Evolutionary conservation across 1,140 invertebrate genomes (phyloP).

Genomic region (Pectinophora gossypiella): DNA sequence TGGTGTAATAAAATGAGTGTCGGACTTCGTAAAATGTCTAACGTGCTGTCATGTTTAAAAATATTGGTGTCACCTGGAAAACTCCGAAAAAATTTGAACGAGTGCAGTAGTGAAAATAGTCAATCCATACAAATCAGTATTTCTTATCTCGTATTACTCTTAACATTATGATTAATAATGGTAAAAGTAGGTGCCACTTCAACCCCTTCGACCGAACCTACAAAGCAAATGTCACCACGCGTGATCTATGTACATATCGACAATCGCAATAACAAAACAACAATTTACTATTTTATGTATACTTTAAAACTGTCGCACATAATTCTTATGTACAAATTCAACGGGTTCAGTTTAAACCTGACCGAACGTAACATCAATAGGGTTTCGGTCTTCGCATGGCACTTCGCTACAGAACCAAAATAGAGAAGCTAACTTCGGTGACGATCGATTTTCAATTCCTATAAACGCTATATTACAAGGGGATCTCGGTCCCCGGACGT

Average conservation of each 20-base stretch:
- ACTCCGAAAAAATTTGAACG: conserved; percentile 56
- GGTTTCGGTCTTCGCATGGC: conserved; percentile 43
- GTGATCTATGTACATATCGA: conserved; percentile 70
- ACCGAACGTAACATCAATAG: conserved; percentile 54
- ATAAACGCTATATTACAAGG: conserved; percentile 42
- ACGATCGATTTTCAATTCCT: conserved; percentile 40
- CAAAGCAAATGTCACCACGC: conserved; percentile 52
- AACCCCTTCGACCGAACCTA: conserved; percentile 39
- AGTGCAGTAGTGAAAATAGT: conserved; percentile 65
- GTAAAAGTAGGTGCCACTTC: conserved; percentile 40
- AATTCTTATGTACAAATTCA: conserved; percentile 60
- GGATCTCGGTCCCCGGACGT: conserved; percentile 8
- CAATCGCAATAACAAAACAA: conserved; percentile 72
- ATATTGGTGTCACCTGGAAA: conserved; percentile 50
- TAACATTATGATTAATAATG: conserved; percentile 31
- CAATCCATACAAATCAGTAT: conserved; percentile 48
- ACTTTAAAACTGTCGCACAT: conserved; percentile 63
- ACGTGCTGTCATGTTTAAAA: conserved; percentile 57
- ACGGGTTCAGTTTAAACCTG: conserved; percentile 42
- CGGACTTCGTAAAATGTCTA: conserved; percentile 56
- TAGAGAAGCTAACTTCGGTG: conserved; percentile 12
- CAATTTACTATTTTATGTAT: conserved; percentile 49
- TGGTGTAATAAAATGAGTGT: conserved; percentile 66
- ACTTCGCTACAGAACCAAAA: conserved; percentile 26
- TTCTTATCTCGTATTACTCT: conserved; percentile 32